Evolutionary conservation across 2,888 invertebrate genomes (phyloP), one percentile per base, ranked within the genome.

Genomic region (Leptinotarsa rubiginosa): DNA sequence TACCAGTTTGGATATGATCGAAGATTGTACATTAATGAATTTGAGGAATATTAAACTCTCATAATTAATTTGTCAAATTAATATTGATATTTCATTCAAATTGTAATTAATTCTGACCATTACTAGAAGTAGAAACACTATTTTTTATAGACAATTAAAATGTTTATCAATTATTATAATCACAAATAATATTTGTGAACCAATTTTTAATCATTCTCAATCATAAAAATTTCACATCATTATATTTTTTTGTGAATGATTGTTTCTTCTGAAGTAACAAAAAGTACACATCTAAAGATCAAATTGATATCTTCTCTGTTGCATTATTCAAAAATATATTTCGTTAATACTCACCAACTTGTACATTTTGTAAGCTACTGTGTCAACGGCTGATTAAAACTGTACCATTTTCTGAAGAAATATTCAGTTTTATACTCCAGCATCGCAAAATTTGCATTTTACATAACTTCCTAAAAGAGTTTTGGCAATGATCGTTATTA

Each of bases 391-490:
- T 5, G 10, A 62, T 31, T n/a, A 2, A n/a, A 62, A 62, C 62
- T 62, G 62, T 41, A 41, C 7, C 12, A 62, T 62, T 31, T 41
- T 41, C 31, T 10, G 5, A 4, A n/a, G 41, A n/a, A 10, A 62
- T 7, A n/a, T 62, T 41, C 13, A 25, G 3, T 62, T 62, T 62
- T 62, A 62, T 62, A 62, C 31, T 2, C 10, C 41, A 5, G 62
- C 16, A 31, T 41, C 5, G 16, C n/a, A 31, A 7, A 41, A 62
- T 62, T 62, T 62, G 41, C 62, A 62, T 62, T 62, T 62, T 62
- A 62, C 12, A 15, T n/a, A 31, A 62, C 41, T 31, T 2, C 7
- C 31, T 62, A 13, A 59, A 16, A 59, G 12, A 59, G 16, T 62
- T 62, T 62, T 62, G 5, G 16, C 41, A 10, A 41, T 41, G 12